These are phyloP conservation scores for Gadus chalcogrammus DNA, from an alignment of 2,113 vertebrate genomes.

Conservation along the genomic window DNA sequence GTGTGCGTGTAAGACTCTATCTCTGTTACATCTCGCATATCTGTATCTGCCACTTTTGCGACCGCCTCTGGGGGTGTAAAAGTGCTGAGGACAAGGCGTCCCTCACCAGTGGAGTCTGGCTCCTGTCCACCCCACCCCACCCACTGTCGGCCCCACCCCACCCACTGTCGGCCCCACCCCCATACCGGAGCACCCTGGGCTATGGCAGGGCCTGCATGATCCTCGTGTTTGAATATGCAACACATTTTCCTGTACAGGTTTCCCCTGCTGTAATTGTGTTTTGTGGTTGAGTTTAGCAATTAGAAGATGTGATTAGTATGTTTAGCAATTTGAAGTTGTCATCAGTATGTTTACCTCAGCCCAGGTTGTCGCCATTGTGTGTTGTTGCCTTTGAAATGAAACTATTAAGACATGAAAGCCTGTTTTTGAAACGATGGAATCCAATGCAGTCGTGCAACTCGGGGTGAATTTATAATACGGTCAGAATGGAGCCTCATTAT, in stretches of 20 bases:
- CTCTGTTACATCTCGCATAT: no score
- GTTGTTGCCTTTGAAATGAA: background rate
- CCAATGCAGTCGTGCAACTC: slow-evolving; percentile 43
- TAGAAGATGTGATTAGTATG: slow-evolving; percentile 14
- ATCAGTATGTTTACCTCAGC: slow-evolving; percentile 25
- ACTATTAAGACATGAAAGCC: background rate
- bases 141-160: slow-evolving; percentile 29
- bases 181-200: slow-evolving; percentile 18
- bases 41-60: slow-evolving; percentile 59
- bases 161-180: slow-evolving; percentile 28
- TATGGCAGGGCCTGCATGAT: slow-evolving; percentile 63
- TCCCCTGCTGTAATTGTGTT: slow-evolving; percentile 52
- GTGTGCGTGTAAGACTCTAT: no score
- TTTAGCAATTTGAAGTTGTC: slow-evolving; percentile 8
- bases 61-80: slow-evolving; percentile 46
- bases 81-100: slow-evolving; percentile 41
- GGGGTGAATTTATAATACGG: no score
- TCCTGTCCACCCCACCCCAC: slow-evolving; percentile 12
- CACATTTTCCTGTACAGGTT: slow-evolving; percentile 36
- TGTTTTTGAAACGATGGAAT: slow-evolving; percentile 53
- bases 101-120: slow-evolving; percentile 49
- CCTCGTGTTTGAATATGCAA: slow-evolving; percentile 46
- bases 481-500: no score
- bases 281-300: slow-evolving; percentile 27
- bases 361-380: slow-evolving; percentile 19